These are phyloP conservation scores for Vanacampus margaritifer DNA, from an alignment of 2,113 vertebrate genomes.

Conservation along the genomic window DNA sequence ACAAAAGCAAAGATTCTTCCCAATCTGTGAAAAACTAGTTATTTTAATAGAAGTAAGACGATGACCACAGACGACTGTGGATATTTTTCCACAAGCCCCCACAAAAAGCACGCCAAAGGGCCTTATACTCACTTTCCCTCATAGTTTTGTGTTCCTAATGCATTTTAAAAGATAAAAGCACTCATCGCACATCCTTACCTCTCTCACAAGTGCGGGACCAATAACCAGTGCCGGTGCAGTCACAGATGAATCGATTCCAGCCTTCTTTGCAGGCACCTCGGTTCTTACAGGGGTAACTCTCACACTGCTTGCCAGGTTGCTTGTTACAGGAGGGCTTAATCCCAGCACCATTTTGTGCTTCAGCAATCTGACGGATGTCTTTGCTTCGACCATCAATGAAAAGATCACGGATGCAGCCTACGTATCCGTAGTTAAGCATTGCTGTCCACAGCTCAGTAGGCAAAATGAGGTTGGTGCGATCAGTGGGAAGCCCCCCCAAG, in stretches of 20 bases:
- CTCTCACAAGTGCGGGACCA: slow-evolving; percentile 96
- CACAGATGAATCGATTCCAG: slow-evolving; percentile 98
- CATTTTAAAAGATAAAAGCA: neutral
- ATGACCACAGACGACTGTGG: too few species aligned
- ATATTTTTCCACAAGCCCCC: neutral
- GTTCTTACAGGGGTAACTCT: slow-evolving; percentile 95
- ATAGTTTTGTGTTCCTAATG: neutral
- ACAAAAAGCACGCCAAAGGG: too few species aligned
- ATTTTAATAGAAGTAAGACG: too few species aligned
- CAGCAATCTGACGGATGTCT: slow-evolving; percentile 95
- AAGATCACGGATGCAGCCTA: slow-evolving; percentile 93
- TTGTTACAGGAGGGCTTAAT: slow-evolving; percentile 95
- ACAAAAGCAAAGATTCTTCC: too few species aligned
- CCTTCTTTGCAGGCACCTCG: slow-evolving; percentile 92
- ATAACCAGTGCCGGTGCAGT: slow-evolving; percentile 92
- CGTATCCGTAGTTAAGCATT: slow-evolving; percentile 97
- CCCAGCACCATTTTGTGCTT: slow-evolving; percentile 89
- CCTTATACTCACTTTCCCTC: neutral
- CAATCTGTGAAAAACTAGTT: too few species aligned
- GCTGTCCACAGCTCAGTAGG: slow-evolving; percentile 98
- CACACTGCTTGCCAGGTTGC: slow-evolving; percentile 87
- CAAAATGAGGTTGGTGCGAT: slow-evolving; percentile 87
- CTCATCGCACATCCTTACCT: slow-evolving; percentile 67
- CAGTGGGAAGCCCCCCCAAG: slow-evolving; percentile 88
- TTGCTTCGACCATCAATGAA: slow-evolving; percentile 96